Conservation (phyloP, 2,888 invertebrate species). For the Hypercompe scribonia region DNA sequence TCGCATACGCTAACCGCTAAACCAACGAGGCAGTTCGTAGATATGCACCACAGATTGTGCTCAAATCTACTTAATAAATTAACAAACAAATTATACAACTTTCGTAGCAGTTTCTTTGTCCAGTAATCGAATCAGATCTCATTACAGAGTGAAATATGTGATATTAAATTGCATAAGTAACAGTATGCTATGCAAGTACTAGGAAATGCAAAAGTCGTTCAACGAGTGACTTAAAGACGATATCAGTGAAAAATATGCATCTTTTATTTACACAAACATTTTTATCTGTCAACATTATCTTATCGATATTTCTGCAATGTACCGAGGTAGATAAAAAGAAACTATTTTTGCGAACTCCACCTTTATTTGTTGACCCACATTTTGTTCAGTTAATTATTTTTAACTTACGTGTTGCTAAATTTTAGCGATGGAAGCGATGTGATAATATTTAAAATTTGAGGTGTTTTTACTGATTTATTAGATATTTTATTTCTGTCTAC, state of each 20-base stretch:
- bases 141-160: constrained; percentile 25
- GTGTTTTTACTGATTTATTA: background rate
- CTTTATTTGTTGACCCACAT: constrained; percentile 83
- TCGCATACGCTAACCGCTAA: too few relatives aligned
- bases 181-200: constrained; percentile 28
- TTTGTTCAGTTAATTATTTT: constrained; percentile 70
- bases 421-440: constrained; percentile 10
- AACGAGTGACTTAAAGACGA: constrained; percentile 58
- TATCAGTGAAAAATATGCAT: constrained; percentile 80
- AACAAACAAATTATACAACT: constrained; percentile 1
- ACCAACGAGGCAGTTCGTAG: too few relatives aligned
- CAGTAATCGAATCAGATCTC: constrained; percentile 2
- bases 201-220: constrained; percentile 62
- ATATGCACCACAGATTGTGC: background rate
- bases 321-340: constrained; percentile 72
- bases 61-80: constrained; percentile 2
- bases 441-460: constrained; percentile 21
- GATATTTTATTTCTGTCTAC: background rate
- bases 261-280: constrained; percentile 78
- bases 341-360: constrained; percentile 80
- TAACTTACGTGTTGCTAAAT: constrained; percentile 42
- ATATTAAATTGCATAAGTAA: constrained; percentile 26
- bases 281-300: constrained; percentile 78
- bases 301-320: constrained; percentile 82
- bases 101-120: constrained; percentile 9